Percentiles rank a stretch among this genome's conserved stretches.
phyloP scores from a whole-genome alignment of 2,888 invertebrate species.

The Sphaerophoria rueppellii region DNA sequence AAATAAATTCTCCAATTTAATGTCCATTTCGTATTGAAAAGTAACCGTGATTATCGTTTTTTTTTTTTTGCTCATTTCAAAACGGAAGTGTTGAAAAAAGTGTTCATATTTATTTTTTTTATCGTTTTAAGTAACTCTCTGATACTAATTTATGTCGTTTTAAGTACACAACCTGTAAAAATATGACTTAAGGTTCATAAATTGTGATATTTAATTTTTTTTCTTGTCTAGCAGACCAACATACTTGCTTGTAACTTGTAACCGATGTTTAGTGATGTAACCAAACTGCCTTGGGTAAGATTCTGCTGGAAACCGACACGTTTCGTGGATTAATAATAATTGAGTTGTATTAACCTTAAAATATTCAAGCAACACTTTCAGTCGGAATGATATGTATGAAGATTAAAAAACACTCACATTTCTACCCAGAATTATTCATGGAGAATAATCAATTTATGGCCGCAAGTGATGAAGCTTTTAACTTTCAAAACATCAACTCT shows the following conservation, averaged over 20 bases:
- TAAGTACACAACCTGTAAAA: background rate
- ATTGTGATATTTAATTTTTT: background rate
- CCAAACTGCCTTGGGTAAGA: no score
- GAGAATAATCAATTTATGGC: background rate
- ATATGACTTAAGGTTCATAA: background rate
- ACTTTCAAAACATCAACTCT: background rate
- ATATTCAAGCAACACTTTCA: background rate
- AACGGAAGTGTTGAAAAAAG: conserved; percentile 29
- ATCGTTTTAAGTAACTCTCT: conserved; percentile 3
- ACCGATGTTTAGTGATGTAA: no score
- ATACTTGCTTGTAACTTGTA: no score
- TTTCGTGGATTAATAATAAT: conserved; percentile 5
- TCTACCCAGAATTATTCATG: background rate
- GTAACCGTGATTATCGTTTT: background rate
- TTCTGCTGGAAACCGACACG: background rate
- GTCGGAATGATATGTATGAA: background rate
- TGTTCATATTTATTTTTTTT: conserved; percentile 42
- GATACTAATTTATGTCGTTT: conserved; percentile 8
- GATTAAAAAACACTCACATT: background rate
- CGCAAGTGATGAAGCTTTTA: conserved; percentile 20
- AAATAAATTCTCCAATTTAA: conserved; percentile 61
- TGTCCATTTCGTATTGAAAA: conserved; percentile 14
- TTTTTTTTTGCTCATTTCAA: conserved; percentile 15
- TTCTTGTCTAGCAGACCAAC: no score
- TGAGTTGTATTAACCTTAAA: background rate